Evolutionary conservation across 2,888 invertebrate genomes (phyloP), one percentile per base, ranked within the genome.

Genomic region (Icerya purchasi): DNA sequence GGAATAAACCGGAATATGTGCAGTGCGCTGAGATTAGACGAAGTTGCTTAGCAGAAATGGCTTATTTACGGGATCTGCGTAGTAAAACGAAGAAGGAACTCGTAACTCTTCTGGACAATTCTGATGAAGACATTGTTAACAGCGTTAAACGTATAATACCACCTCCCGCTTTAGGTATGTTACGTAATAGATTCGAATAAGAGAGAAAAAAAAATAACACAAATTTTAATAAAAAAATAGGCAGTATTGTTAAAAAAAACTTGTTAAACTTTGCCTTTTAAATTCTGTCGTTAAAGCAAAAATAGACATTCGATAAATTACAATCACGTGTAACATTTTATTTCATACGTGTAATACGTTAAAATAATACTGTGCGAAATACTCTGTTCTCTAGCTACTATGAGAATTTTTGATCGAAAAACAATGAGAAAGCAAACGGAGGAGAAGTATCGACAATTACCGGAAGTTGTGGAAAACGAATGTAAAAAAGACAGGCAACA

Each of bases 1-100:
- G 70, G 63, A 83, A 84, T 65, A 78, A 81, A 36, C 87, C 87
- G 0, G 77, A 80, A 62, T 87, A 86, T 69, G 74, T 84, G 25
- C 70, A 73, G 54, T 73, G 75, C 55, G 78, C 80, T 0, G 77
- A 79, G 65, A 71, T 72, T 57, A 72, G 80, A 61, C 70, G 76
- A 59, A 72, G 74, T 54, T 74, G 72, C 62, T 68, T 78, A 64
- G 69, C 71, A 1, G 74, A 76, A 63, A 69, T 76, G 62, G 72
- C 73, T 19, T 70, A 72, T 55, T 66, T 76, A 62, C 69, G 76
- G 53, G 71, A 74, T 64, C 62, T 74, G 63, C 68, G 62, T 1
- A 59, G 60, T 56, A 36, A 61, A 58, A 58, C 57, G 21, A 62
- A 62, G 58, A 59, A 68, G 74, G 65, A 71, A 75, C 61, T 71